Conservation (phyloP, 2,113 vertebrate genomes). For the Rhinopomastus cyanomelas region DNA sequence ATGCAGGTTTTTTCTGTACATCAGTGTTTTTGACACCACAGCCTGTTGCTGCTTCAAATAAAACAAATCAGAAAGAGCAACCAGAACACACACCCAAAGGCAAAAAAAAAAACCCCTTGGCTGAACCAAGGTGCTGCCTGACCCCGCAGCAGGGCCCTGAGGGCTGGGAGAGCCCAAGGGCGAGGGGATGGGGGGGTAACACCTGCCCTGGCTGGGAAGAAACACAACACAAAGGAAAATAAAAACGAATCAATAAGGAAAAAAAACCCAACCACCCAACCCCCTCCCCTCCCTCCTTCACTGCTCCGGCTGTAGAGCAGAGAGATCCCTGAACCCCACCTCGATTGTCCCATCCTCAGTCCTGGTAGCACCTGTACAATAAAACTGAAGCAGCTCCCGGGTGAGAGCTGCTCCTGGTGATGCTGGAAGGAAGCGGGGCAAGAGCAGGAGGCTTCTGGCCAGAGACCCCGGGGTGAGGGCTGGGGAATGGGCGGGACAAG, state of each 20-base stretch:
- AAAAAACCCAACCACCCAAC: not conserved
- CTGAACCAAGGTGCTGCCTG: slow-evolving; percentile 21
- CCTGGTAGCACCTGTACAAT: slow-evolving; percentile 99
- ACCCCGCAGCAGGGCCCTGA: not conserved
- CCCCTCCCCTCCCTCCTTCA: too few species aligned
- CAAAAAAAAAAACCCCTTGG: slow-evolving; percentile 57
- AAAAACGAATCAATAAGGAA: slow-evolving; percentile 52
- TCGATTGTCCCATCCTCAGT: slow-evolving; percentile 75
- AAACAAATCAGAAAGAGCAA: slow-evolving; percentile 77
- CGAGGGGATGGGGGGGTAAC: slow-evolving; percentile 13
- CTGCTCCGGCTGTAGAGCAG: too few species aligned
- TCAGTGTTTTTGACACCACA: slow-evolving; percentile 82
- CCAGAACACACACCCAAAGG: slow-evolving; percentile 76
- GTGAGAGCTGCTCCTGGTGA: not conserved
- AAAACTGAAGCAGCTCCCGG: slow-evolving; percentile 90
- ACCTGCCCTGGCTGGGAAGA: slow-evolving; percentile 60
- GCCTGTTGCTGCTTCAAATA: slow-evolving; percentile 76
- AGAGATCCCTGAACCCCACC: too few species aligned
- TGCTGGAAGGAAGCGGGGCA: not conserved
- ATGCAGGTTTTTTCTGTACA: slow-evolving; percentile 80
- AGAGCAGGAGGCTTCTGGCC: not conserved
- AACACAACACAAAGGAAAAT: slow-evolving; percentile 76
- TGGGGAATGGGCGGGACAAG: not conserved
- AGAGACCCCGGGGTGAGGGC: not conserved
- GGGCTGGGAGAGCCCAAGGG: slow-evolving; percentile 44